A percentile compares a stretch with the other conserved stretches of the same genome.
These are phyloP conservation scores for Aythya fuligula DNA, from an alignment of 2,797 vertebrate genomes.

Conservation along the genomic window DNA sequence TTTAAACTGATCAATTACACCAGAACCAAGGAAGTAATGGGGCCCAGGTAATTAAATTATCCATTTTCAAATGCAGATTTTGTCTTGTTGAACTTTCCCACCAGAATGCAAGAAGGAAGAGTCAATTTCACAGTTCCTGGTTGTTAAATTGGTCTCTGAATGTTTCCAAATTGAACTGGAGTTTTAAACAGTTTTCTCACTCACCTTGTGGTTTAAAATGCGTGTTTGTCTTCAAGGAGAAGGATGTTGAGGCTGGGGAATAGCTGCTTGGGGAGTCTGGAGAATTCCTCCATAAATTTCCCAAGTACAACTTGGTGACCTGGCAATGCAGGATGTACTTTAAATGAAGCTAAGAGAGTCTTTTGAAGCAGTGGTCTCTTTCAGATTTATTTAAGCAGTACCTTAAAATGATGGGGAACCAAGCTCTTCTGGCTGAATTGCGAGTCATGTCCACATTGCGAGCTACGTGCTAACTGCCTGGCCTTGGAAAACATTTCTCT, in stretches of 20 bases:
- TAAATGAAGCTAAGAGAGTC: not conserved
- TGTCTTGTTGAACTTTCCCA: constrained; percentile 62
- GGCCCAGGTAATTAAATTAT: constrained; percentile 55
- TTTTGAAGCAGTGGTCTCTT: not conserved
- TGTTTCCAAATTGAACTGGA: constrained; percentile 59
- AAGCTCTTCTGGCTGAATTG: not conserved
- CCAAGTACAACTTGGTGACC: not conserved
- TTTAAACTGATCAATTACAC: constrained; percentile 39
- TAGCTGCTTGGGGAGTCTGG: not conserved
- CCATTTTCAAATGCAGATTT: constrained; percentile 45
- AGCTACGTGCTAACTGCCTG: constrained; percentile 3
- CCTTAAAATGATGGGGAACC: not conserved
- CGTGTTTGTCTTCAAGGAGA: not conserved
- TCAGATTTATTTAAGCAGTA: not conserved
- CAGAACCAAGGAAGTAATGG: not conserved
- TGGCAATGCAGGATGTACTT: not conserved
- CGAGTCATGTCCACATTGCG: not conserved
- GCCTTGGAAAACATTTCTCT: not conserved
- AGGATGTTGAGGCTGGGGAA: not conserved
- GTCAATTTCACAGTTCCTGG: constrained; percentile 47
- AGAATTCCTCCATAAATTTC: not conserved
- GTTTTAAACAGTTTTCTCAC: constrained; percentile 49
- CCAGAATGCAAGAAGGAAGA: constrained; percentile 49
- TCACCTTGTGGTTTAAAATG: constrained; percentile 13
- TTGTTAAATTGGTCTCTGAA: constrained; percentile 65